A percentile compares a stretch with the other conserved stretches of the same genome.
Conservation (phyloP, 1,140 invertebrate species). For the Hycleus phaleratus region DNA sequence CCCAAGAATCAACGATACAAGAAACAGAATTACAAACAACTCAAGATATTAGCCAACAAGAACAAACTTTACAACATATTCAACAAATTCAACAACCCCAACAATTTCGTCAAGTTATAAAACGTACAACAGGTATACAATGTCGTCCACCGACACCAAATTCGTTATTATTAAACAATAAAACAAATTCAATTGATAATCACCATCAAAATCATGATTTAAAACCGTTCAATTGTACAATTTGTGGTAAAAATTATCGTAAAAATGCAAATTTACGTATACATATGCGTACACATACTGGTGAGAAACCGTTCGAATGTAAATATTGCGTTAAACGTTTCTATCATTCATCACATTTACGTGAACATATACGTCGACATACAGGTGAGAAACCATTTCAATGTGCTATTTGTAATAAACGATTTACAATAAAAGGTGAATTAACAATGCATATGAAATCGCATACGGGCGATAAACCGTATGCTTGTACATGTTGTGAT, state of each 20-base stretch:
- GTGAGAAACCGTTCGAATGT: slow-evolving; percentile 41
- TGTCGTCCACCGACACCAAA: slow-evolving; percentile 19
- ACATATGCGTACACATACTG: slow-evolving; percentile 40
- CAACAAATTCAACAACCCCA: slow-evolving; percentile 1
- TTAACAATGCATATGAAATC: slow-evolving; percentile 50
- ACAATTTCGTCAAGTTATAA: slow-evolving; percentile 15
- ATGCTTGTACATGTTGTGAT: slow-evolving; percentile 49
- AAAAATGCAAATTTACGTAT: slow-evolving; percentile 37
- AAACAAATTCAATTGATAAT: background rate
- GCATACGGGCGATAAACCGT: slow-evolving; percentile 55
- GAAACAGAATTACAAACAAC: slow-evolving; percentile 1
- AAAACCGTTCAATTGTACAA: slow-evolving; percentile 28
- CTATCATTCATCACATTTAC: slow-evolving; percentile 36
- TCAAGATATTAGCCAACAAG: background rate
- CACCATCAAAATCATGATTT: slow-evolving; percentile 6
- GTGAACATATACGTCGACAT: slow-evolving; percentile 50
- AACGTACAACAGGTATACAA: slow-evolving; percentile 28
- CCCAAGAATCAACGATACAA: slow-evolving; percentile 6
- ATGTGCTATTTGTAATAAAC: slow-evolving; percentile 47
- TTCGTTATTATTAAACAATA: background rate
- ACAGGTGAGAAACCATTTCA: slow-evolving; percentile 51
- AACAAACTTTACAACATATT: slow-evolving; percentile 1
- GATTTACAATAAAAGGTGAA: slow-evolving; percentile 62
- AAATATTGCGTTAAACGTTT: slow-evolving; percentile 41
- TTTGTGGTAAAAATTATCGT: slow-evolving; percentile 34